phyloP scores from a whole-genome alignment of 2,797 vertebrate genomes.

The Dermochelys coriacea region DNA sequence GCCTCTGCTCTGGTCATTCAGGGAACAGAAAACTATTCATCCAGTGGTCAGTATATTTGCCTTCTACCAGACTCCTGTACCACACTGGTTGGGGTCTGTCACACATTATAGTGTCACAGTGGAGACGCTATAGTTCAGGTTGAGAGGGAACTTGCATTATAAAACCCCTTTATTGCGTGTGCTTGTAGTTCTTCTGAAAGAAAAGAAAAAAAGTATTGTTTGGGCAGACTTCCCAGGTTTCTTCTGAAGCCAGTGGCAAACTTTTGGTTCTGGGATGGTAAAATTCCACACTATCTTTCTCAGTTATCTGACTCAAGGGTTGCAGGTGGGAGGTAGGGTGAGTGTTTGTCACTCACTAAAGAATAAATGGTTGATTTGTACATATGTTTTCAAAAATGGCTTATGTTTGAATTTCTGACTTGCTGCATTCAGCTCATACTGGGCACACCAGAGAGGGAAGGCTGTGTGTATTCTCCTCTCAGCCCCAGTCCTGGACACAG shows the following conservation, averaged over 20 bases:
- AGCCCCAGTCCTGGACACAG: not conserved
- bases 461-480: not conserved
- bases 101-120: not conserved
- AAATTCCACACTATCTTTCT: not conserved
- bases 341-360: not conserved
- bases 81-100: no score
- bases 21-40: no score
- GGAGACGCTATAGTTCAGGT: not conserved
- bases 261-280: not conserved
- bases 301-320: not conserved
- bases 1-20: no score
- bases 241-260: not conserved
- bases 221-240: not conserved
- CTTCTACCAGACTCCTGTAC: no score
- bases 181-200: constrained; percentile 1
- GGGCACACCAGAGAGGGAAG: not conserved
- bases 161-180: constrained; percentile 6
- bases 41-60: no score
- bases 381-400: not conserved
- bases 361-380: not conserved
- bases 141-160: not conserved
- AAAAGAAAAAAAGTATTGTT: not conserved
- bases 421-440: not conserved
- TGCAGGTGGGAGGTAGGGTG: not conserved
- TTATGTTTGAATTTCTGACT: not conserved